A percentile compares a stretch with the other conserved stretches of the same genome.
phyloP scores from a whole-genome alignment of 1,140 invertebrate genomes.

The Forficula auricularia region DNA sequence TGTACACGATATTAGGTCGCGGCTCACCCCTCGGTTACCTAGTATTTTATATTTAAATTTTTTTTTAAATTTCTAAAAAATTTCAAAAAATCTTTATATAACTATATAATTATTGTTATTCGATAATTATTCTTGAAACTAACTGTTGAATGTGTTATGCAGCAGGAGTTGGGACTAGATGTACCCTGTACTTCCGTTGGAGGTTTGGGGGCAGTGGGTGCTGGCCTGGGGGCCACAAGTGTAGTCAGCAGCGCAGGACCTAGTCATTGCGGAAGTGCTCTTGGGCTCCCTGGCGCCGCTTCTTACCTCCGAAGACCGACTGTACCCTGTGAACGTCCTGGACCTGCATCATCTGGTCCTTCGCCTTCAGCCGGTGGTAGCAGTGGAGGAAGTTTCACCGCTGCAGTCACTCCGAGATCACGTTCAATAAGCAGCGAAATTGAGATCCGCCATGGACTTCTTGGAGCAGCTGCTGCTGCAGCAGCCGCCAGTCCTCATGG shows the following conservation, averaged over 20 bases:
- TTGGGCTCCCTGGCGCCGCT: background rate
- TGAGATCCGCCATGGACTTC: slow-evolving; percentile 12
- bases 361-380: slow-evolving; percentile 1
- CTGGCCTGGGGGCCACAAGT: slow-evolving; percentile 5
- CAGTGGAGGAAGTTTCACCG: background rate
- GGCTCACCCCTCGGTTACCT: too few species aligned
- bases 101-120: too few species aligned
- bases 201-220: background rate
- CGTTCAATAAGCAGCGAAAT: slow-evolving; percentile 21
- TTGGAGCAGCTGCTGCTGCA: slow-evolving; percentile 1
- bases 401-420: slow-evolving; percentile 14
- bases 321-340: slow-evolving; percentile 1
- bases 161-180: slow-evolving; percentile 4
- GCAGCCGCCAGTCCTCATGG: slow-evolving; percentile 16
- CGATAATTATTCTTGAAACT: too few species aligned
- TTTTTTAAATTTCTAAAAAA: too few species aligned
- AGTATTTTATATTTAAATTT: too few species aligned
- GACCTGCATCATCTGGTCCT: slow-evolving; percentile 6
- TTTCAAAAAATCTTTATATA: too few species aligned
- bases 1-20: too few species aligned
- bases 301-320: slow-evolving; percentile 2
- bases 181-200: too few species aligned
- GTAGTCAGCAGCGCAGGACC: slow-evolving; percentile 2
- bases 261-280: slow-evolving; percentile 1
- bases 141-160: too few species aligned